These are phyloP conservation scores for Eriocheir sinensis DNA, from an alignment of 1,140 invertebrate species.

Conservation along the genomic window DNA sequence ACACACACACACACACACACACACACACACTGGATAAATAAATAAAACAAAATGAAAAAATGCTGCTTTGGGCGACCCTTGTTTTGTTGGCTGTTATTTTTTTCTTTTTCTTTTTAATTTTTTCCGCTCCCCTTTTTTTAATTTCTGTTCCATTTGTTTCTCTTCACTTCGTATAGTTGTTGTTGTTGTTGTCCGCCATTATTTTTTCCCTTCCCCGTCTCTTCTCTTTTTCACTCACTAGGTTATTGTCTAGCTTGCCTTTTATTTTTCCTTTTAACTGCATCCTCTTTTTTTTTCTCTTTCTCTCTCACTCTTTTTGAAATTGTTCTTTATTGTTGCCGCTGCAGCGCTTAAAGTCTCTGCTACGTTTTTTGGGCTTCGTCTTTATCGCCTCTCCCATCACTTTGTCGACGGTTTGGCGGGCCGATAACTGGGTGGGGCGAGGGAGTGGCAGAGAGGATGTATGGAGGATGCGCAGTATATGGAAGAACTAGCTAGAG, in stretches of 20 bases:
- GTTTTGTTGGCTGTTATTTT: not conserved
- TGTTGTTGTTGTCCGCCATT: not conserved
- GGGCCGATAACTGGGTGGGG: no score
- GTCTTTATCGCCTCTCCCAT: no score
- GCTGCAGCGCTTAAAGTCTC: no score
- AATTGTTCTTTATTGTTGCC: no score
- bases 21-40: constrained; percentile 22
- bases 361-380: no score
- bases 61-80: not conserved
- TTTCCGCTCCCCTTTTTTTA: not conserved
- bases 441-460: no score
- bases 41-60: no score
- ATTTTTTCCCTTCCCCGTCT: not conserved
- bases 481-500: no score
- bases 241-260: not conserved
- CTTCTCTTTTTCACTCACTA: not conserved
- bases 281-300: no score
- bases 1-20: constrained; percentile 9
- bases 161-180: not conserved
- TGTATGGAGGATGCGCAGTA: no score
- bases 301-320: no score
- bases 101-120: not conserved
- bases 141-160: constrained; percentile 10
- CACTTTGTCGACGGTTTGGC: no score
- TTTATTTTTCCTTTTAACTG: not conserved